These are phyloP conservation scores for Gorsachius goisagi DNA, from an alignment of 2,113 vertebrate genomes.

Conservation along the genomic window DNA sequence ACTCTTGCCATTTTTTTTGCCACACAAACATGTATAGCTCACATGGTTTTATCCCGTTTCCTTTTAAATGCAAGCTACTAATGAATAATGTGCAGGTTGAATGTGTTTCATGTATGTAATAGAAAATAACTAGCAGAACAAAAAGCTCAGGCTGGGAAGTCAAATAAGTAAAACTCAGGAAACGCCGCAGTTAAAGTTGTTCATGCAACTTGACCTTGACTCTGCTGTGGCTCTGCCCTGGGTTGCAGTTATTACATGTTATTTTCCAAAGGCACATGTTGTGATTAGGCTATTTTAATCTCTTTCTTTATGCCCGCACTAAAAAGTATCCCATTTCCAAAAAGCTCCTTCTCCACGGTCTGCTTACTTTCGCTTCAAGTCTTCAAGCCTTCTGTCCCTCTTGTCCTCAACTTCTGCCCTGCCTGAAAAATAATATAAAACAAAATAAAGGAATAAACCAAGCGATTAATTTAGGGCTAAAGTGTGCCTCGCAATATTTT, in stretches of 20 bases:
- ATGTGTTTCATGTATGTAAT: constrained; percentile 13
- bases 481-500: accelerated
- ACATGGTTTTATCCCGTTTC: background rate
- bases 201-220: constrained; percentile 15
- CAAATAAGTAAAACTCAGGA: background rate
- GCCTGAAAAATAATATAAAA: background rate
- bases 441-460: background rate
- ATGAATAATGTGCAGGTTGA: background rate
- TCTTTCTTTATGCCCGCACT: background rate
- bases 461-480: background rate
- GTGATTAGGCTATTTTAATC: background rate
- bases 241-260: background rate
- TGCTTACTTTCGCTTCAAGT: background rate
- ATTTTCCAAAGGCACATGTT: constrained; percentile 8
- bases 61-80: background rate
- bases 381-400: background rate
- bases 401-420: background rate
- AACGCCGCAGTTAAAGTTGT: constrained; percentile 21
- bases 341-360: background rate
- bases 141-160: background rate
- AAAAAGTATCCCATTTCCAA: background rate
- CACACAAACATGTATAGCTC: background rate
- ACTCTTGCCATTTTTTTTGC: background rate
- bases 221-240: background rate
- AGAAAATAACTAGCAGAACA: background rate